Base-by-base conservation (phyloP, 2,113 vertebrate genomes). In the Tragelaphus imberbis region DNA sequence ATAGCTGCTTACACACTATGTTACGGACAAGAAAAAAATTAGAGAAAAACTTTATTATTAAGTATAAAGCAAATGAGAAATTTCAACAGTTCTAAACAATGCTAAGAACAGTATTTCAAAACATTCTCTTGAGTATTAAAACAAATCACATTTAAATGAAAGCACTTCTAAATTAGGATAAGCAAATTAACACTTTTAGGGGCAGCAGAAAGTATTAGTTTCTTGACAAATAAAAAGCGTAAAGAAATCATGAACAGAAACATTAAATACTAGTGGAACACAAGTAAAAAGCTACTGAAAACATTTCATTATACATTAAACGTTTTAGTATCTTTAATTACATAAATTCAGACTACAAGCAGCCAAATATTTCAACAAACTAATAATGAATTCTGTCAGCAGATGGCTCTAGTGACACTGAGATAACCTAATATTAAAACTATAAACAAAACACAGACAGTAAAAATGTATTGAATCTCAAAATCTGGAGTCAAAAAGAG, bases 381-480 rank as follows among this genome's bases (percentile, higher is more conserved):
- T 94, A 97, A 88, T 96, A 49, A 81, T 47, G 68, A 75, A 75
- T 36, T 23, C 36, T 96, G 90, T 94, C 98, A 98, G 97, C 68
- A 99, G 98, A 90, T 98, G 98, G 98, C 98, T 98, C 36, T 40
- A 98, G 25, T 82, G 79, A 98, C 55, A 84, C 8, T 96, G 97
- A 98, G 11, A 77, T 96, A 96, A 84, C 75, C 61, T 36, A 89
- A 23, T 81, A 95, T 63, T 49, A 93, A 56, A 95, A 84, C 27
- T 49, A 53, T 4, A 93, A 80, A 44, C 23, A 97, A 89, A 95
- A 82, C 55, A 93, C 7, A 84, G 27, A 33, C 65, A 5, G 49
- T 80, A 92, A 97, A 96, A 88, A 94, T 90, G 7, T 75, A 89
- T 5, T 55, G 30, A 88, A 61, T 75, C 82, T 96, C 88, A 97